Percentiles rank a stretch among this genome's conserved stretches.
Conservation (phyloP, 2,888 invertebrate genomes). For the Chrysolina oricalcia region DNA sequence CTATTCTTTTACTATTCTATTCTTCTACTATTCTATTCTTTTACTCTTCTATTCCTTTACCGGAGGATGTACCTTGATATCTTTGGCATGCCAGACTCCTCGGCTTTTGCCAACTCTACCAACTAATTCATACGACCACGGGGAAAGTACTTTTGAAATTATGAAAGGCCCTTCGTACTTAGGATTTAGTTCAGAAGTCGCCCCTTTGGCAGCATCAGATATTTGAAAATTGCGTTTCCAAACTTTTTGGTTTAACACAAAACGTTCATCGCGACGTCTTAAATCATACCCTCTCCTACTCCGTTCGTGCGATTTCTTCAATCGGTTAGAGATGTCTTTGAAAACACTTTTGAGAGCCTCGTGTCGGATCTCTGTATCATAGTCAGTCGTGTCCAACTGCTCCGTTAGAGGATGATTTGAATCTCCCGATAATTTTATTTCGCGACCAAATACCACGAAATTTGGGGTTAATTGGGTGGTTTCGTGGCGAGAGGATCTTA, state of each 20-base stretch:
- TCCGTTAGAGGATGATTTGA: background rate
- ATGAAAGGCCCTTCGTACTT: background rate
- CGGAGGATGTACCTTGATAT: constrained; percentile 15
- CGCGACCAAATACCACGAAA: constrained; percentile 1
- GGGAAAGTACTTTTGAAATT: constrained; percentile 1
- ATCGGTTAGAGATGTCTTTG: background rate
- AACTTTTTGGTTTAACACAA: background rate
- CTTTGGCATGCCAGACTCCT: constrained; percentile 19
- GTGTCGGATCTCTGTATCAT: background rate
- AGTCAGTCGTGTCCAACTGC: background rate
- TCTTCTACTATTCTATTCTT: no score
- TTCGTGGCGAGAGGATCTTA: constrained; percentile 12
- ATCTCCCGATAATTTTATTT: background rate
- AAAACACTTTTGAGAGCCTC: background rate
- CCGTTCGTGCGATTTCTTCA: background rate
- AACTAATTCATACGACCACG: constrained; percentile 9
- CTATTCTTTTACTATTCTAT: no score
- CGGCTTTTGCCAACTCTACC: background rate
- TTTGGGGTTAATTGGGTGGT: constrained; percentile 7
- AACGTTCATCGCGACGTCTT: constrained; percentile 17
- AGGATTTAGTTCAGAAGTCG: background rate
- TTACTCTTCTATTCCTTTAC: background rate
- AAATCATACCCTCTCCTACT: background rate
- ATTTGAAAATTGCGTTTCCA: background rate
- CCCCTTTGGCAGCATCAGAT: background rate